Evolutionary conservation across 2,113 vertebrate species (phyloP), one percentile per base, ranked within the genome.

Genomic region (Cheilinus undulatus): DNA sequence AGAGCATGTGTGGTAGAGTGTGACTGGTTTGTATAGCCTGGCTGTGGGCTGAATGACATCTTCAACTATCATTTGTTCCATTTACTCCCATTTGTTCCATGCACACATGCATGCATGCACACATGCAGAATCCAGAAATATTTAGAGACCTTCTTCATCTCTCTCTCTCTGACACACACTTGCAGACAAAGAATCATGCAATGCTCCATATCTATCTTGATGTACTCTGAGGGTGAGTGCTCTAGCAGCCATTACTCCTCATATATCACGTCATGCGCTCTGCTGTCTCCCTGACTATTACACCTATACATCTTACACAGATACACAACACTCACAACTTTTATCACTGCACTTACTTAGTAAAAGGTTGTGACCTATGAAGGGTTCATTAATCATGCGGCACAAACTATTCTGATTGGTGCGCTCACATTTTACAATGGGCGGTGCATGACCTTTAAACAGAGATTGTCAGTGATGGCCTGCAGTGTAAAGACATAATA

Each of bases 351-450:
- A 48, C 65, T 73, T 69, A 84, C 71, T 57, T 48, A 61, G 27
- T 51, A 76, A 90, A 89, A 89, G 86, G 88, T 83, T 74, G 28
- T 22, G 81, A 88, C 88, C 88, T 82, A 81, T 79, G 72, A 52
- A 50, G 46, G 52, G 67, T 65, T 69, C 86, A 89, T 90, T 74
- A 89, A 86, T 90, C 80, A 86, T 78, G 71, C 14, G 42, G 38
- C 32, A 62, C 34, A 48, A 68, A 59, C 42, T 24, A 30, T 34
- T 70, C 77, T 59, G 79, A 89, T 81, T 80, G 76, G 88, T 61
- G 61, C 42, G 11, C 61, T 82, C 66, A 69, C 79, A 48, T 76
- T 86, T 86, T 77, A 64, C 26, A 74, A 78, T 54, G 56, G 81
- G 80, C n/a, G 49, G 72, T 24, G 65, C 57, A 14, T 88, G 80